Evolutionary conservation across 2,888 invertebrate species (phyloP).

Genomic region (Sympetrum striolatum): DNA sequence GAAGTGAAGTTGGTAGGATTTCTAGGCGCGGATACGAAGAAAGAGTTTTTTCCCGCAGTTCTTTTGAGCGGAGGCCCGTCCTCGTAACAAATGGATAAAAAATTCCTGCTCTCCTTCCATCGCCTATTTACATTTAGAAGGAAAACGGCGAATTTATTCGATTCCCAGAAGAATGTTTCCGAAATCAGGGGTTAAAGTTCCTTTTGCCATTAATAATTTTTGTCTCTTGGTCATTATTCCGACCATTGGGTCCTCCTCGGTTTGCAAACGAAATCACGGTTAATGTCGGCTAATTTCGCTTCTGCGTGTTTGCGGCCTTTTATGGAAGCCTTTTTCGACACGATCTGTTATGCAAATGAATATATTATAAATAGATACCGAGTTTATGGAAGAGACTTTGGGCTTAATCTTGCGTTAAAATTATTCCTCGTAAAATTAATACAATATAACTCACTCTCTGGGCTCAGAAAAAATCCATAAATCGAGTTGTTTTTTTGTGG

Average conservation of each 20-base stretch:
- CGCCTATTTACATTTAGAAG: conserved; percentile 18
- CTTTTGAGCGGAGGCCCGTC: neutral
- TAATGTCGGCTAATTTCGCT: neutral
- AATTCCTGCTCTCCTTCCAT: neutral
- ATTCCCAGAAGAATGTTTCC: neutral
- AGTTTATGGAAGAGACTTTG: neutral
- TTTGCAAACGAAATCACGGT: neutral
- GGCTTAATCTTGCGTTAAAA: no score
- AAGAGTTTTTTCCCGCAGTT: neutral
- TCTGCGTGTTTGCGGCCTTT: neutral
- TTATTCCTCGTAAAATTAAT: no score
- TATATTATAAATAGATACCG: neutral
- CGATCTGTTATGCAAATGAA: no score
- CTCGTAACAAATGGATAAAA: neutral
- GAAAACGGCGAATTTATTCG: conserved; percentile 16
- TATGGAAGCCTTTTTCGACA: no score
- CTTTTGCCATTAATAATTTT: neutral
- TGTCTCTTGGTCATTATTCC: neutral
- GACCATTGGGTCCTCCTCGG: neutral
- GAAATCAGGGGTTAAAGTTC: neutral
- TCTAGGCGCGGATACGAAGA: neutral
- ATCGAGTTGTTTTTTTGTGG: no score
- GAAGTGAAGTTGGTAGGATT: conserved; percentile 21
- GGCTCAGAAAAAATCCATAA: no score
- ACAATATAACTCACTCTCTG: no score